Evolutionary conservation across 2,888 invertebrate species (phyloP).

Genomic region (Drosophila stalkeri): DNA sequence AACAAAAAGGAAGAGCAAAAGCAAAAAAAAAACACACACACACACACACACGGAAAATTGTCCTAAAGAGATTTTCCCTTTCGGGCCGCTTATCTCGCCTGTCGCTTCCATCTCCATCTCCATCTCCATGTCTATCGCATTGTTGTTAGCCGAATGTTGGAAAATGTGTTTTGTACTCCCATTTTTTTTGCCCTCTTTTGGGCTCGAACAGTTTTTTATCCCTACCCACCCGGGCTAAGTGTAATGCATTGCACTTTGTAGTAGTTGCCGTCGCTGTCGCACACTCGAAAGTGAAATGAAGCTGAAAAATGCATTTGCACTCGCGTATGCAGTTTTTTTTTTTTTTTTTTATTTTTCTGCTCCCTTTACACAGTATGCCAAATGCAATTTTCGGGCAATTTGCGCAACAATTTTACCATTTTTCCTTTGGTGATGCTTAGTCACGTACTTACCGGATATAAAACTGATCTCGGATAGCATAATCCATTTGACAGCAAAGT

Average conservation of each 20-base stretch:
- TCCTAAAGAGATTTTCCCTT: conserved; percentile 36
- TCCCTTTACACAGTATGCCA: conserved; percentile 30
- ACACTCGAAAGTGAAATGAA: conserved; percentile 84
- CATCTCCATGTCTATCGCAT: conserved; percentile 40
- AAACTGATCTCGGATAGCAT: conserved; percentile 94
- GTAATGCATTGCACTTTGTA: conserved; percentile 64
- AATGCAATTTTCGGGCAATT: conserved; percentile 67
- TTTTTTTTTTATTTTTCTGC: not conserved
- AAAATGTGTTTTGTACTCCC: conserved; percentile 58
- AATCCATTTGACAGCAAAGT: conserved; percentile 93
- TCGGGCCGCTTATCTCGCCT: conserved; percentile 47
- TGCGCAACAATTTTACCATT: conserved; percentile 22
- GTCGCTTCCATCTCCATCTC: conserved; percentile 31
- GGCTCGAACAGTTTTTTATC: conserved; percentile 6
- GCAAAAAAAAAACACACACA: not conserved
- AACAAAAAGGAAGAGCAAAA: not conserved
- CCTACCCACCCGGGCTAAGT: conserved; percentile 34
- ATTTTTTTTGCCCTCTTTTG: not conserved
- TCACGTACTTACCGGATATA: conserved; percentile 88
- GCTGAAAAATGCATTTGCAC: conserved; percentile 83
- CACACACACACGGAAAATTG: conserved; percentile 21
- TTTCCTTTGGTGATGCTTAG: conserved; percentile 7
- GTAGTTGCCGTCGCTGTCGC: conserved; percentile 52
- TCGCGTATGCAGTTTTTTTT: conserved; percentile 34
- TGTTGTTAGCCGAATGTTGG: conserved; percentile 80